phyloP scores from a whole-genome alignment of 1,140 invertebrate genomes.

The Bombus turneri region DNA sequence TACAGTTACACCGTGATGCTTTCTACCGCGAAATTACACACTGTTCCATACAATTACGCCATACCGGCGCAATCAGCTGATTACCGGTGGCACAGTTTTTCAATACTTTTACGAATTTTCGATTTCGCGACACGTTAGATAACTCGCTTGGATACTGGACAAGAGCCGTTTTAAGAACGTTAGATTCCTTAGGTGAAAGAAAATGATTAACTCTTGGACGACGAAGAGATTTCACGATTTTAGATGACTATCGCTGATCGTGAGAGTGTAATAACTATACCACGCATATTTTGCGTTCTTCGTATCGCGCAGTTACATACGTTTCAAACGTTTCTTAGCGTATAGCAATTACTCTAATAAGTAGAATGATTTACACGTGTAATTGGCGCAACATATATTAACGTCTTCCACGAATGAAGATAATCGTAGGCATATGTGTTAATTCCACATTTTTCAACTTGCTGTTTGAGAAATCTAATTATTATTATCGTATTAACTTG shows the following conservation, averaged over 20 bases:
- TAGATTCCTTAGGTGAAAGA: neutral
- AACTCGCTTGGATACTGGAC: neutral
- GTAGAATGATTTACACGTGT: neutral
- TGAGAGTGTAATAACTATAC: neutral
- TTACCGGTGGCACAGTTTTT: neutral
- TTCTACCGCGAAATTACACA: neutral
- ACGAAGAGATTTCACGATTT: neutral
- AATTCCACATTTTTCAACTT: too few species aligned
- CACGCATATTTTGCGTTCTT: neutral
- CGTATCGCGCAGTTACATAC: too few species aligned
- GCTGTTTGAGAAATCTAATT: too few species aligned
- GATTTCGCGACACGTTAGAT: neutral
- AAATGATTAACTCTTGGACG: neutral
- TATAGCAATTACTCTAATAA: neutral
- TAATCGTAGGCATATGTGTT: too few species aligned
- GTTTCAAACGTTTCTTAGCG: too few species aligned
- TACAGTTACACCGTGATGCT: neutral
- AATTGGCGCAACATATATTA: neutral
- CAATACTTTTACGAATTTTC: neutral
- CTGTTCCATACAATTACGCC: neutral
- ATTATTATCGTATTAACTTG: too few species aligned
- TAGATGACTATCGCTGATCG: neutral
- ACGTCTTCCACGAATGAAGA: too few species aligned
- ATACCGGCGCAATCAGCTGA: neutral
- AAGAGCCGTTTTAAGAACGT: neutral